phyloP scores from a whole-genome alignment of 2,797 vertebrate genomes.

The Cuniculus paca region DNA sequence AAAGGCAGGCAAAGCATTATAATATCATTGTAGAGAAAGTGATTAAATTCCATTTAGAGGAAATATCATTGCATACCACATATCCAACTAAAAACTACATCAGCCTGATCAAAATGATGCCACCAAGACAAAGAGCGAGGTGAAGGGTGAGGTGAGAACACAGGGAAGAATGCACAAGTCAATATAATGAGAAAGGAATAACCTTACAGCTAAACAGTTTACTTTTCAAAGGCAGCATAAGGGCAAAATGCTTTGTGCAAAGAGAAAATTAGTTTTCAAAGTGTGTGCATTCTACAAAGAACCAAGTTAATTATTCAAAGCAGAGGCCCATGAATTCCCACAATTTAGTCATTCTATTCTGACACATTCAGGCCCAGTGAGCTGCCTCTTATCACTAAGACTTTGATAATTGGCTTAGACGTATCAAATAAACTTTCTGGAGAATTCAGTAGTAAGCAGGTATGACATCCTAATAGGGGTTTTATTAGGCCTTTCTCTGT shows the following conservation, averaged over 20 bases:
- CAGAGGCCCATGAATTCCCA: conserved; percentile 90
- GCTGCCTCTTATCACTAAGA: conserved; percentile 93
- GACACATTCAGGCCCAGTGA: conserved; percentile 90
- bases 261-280: conserved; percentile 90
- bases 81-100: conserved; percentile 48
- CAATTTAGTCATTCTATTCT: conserved; percentile 91
- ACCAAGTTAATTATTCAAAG: conserved; percentile 93
- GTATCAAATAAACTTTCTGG: conserved; percentile 94
- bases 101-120: conserved; percentile 41
- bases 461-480: conserved; percentile 95
- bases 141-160: conserved; percentile 26
- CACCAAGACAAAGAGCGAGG: background rate
- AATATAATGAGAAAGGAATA: conserved; percentile 79
- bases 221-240: conserved; percentile 93
- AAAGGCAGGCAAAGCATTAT: background rate
- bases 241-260: conserved; percentile 90
- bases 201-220: conserved; percentile 84
- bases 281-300: conserved; percentile 89
- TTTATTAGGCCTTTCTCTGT: conserved; percentile 93
- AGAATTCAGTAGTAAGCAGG: conserved; percentile 94
- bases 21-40: conserved; percentile 25
- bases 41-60: conserved; percentile 49
- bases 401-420: conserved; percentile 95
- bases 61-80: conserved; percentile 36
- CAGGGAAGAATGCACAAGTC: conserved; percentile 57